Evolutionary conservation across 1,140 invertebrate species (phyloP), one percentile per base, ranked within the genome.

Genomic region (Macrosteles quadrilineatus): DNA sequence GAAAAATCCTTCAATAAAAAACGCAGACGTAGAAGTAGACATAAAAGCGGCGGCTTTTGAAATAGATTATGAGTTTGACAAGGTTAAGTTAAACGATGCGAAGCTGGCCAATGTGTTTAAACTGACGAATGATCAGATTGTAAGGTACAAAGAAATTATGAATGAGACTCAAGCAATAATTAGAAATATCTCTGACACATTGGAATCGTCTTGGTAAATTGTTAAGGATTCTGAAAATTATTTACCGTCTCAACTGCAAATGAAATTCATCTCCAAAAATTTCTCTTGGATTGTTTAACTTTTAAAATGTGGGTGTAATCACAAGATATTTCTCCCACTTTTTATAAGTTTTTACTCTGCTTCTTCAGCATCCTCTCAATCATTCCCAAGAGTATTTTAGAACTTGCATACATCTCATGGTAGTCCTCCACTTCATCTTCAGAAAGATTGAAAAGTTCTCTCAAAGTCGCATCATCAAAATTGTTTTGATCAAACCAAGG

Each of bases 361-460:
- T 50, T 21, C 21, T 50, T 50, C n/a, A 50, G n/a, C 4, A 50
- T 50, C 21, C 21, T 50, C n/a, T 50, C 47, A 50, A 50, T 50
- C 47, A 50, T 19, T 3, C n/a, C 4, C 21, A 50, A 19, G 4
- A 50, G 14, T 50, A 50, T 50, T 50, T 50, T 50, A 9, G 47
- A 50, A 50, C 47, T 50, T 19, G 47, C 47, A 50, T 50, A 21
- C 47, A 50, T 50, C 21, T 50, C 47, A 21, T 50, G 47, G 47
- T 50, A 50, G 21, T 50, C 47, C 4, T 50, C 47, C 21, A 50
- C 3, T 50, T 50, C 14, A 19, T 50, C 21, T 21, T 50, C 21
- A 50, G 14, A 9, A 4, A 50, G n/a, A 11, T 50, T 50, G n/a
- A 19, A 50, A 9, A 4, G 4, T 50, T 6, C 3, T 19, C 6